Evolutionary conservation across 2,797 vertebrate genomes (phyloP).

Genomic region (Nannoperca obscura): DNA sequence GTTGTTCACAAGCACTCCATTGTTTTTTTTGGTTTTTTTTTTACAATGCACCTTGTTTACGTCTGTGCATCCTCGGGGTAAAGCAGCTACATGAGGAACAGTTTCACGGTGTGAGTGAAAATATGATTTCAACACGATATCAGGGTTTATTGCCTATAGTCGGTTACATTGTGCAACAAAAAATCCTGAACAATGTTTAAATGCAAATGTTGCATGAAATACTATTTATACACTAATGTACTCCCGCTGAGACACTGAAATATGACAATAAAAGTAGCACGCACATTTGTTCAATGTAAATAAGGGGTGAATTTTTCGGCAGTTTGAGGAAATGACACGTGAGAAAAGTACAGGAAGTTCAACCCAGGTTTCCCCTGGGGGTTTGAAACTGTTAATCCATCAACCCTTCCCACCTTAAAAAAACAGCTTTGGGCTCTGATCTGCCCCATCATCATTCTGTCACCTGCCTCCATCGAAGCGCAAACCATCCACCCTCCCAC

Average conservation of each 20-base stretch:
- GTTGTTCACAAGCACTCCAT: constrained; percentile 65
- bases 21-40: constrained; percentile 66
- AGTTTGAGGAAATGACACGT: constrained; percentile 46
- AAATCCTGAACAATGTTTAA: constrained; percentile 14
- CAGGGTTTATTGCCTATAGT: not conserved
- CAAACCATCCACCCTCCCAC: constrained; percentile 28
- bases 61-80: constrained; percentile 49
- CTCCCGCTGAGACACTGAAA: not conserved
- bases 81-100: constrained; percentile 19
- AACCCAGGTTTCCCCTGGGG: constrained; percentile 53
- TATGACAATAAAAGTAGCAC: not conserved
- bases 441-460: constrained; percentile 76
- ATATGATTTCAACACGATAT: constrained; percentile 27
- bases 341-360: constrained; percentile 66
- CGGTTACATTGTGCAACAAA: not conserved
- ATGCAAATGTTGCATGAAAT: not conserved
- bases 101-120: constrained; percentile 43
- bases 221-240: not conserved
- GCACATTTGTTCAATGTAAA: not conserved
- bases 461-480: constrained; percentile 57
- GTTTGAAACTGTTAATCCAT: constrained; percentile 71
- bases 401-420: constrained; percentile 62
- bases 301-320: constrained; percentile 2
- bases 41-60: constrained; percentile 58
- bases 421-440: constrained; percentile 65